phyloP scores from a whole-genome alignment of 2,113 vertebrate species.

The Myrmophylax atrothorax region DNA sequence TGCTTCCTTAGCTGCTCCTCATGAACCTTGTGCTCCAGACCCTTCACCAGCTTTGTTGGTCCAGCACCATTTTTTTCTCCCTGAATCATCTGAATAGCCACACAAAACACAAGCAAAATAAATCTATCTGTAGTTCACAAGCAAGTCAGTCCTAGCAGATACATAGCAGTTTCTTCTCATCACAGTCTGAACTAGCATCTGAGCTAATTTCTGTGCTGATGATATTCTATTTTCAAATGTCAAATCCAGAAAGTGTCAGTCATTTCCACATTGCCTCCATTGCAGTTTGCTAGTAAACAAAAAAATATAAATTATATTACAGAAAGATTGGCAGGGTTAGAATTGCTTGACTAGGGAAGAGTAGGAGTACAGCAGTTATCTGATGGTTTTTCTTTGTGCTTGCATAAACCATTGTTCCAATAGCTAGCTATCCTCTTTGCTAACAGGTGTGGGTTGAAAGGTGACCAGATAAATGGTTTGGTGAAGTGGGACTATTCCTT shows the following conservation, averaged over 20 bases:
- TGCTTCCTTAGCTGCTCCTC: background rate
- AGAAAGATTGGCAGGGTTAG: background rate
- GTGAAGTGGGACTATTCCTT: background rate
- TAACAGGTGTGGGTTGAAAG: background rate
- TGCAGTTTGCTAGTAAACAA: background rate
- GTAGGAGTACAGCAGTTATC: background rate
- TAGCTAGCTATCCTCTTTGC: background rate
- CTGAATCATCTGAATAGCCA: background rate
- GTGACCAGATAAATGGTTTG: background rate
- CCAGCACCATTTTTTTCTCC: background rate
- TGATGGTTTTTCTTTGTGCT: background rate
- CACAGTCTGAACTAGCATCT: background rate
- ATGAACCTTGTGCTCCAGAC: background rate
- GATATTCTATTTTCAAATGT: background rate
- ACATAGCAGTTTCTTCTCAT: background rate
- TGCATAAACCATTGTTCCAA: background rate
- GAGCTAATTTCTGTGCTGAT: background rate
- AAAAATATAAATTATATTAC: background rate
- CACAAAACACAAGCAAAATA: background rate
- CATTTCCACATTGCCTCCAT: background rate
- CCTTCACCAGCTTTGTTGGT: background rate
- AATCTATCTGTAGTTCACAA: background rate
- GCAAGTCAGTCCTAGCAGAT: background rate
- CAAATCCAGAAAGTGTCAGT: background rate
- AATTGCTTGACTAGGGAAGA: background rate